Percentiles rank a stretch among this genome's conserved stretches.
Evolutionary conservation across 2,797 vertebrate genomes (phyloP).

Genomic region (Macropus fuliginosus): DNA sequence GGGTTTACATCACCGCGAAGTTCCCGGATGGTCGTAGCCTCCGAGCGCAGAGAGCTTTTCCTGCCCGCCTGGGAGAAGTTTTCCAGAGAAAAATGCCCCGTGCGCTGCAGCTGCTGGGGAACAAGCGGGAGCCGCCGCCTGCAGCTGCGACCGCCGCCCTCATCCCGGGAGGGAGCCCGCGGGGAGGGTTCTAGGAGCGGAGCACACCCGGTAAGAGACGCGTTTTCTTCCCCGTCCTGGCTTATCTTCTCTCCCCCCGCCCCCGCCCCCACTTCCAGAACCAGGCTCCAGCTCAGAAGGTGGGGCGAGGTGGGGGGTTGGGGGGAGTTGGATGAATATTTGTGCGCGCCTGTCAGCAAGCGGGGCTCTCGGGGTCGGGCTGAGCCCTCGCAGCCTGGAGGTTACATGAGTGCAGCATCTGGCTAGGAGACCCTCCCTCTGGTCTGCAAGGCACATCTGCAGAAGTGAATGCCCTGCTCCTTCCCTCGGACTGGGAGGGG

Average conservation of each 20-base stretch:
- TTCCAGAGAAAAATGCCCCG: constrained; percentile 75
- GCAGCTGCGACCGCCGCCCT: neutral
- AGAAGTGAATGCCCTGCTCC: neutral
- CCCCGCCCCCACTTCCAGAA: neutral
- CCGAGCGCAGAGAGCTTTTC: constrained; percentile 77
- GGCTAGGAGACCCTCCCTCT: neutral
- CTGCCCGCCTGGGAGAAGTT: constrained; percentile 75
- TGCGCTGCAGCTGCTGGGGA: constrained; percentile 70
- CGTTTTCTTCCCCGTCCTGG: neutral
- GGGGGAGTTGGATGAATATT: neutral
- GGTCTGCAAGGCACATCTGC: constrained; percentile 30
- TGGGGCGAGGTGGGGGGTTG: neutral
- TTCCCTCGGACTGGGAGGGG: neutral
- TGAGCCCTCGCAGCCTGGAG: neutral
- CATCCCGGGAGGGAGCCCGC: neutral
- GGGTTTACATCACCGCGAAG: constrained; percentile 67
- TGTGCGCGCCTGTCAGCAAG: neutral
- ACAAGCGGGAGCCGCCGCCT: constrained; percentile 42
- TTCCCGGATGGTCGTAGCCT: constrained; percentile 82
- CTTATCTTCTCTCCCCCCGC: neutral
- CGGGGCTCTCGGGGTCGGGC: neutral
- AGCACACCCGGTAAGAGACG: neutral
- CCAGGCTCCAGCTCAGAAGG: neutral
- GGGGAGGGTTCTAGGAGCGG: neutral
- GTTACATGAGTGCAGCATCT: constrained; percentile 39